A percentile compares a stretch with the other conserved stretches of the same genome.
These are phyloP conservation scores for Girardinus metallicus DNA, from an alignment of 2,797 vertebrate species.

Conservation along the genomic window DNA sequence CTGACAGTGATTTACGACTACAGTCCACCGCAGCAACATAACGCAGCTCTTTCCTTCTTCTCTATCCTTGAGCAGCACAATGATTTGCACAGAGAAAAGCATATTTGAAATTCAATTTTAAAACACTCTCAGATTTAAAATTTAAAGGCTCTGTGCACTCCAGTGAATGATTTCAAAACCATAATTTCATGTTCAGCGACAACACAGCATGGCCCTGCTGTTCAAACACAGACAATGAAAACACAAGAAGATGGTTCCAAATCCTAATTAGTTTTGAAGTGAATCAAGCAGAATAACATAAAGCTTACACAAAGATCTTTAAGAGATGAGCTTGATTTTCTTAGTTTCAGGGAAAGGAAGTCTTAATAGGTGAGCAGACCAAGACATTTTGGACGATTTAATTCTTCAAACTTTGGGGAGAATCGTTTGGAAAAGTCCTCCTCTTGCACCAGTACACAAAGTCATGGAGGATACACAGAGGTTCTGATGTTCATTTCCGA, in stretches of 20 bases:
- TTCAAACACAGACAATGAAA: neutral
- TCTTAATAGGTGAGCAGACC: neutral
- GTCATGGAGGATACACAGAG: no score
- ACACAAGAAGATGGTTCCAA: neutral
- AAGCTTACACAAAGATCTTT: neutral
- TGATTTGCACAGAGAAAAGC: neutral
- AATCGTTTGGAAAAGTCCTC: neutral
- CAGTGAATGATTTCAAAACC: neutral
- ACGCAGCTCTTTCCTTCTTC: conserved; percentile 6
- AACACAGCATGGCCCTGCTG: neutral
- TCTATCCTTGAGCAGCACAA: conserved; percentile 2
- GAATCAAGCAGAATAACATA: neutral
- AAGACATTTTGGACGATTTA: neutral
- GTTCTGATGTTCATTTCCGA: no score
- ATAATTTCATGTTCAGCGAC: neutral
- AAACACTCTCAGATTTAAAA: neutral
- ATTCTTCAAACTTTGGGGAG: neutral
- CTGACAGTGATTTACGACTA: neutral
- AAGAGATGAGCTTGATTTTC: neutral
- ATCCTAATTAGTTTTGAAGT: neutral
- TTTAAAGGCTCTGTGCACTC: neutral
- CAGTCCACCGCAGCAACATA: conserved; percentile 2
- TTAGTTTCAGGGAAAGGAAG: neutral
- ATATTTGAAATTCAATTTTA: neutral
- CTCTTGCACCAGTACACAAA: neutral